Conservation (phyloP, 2,797 vertebrate genomes). For the Leuciscus waleckii region DNA sequence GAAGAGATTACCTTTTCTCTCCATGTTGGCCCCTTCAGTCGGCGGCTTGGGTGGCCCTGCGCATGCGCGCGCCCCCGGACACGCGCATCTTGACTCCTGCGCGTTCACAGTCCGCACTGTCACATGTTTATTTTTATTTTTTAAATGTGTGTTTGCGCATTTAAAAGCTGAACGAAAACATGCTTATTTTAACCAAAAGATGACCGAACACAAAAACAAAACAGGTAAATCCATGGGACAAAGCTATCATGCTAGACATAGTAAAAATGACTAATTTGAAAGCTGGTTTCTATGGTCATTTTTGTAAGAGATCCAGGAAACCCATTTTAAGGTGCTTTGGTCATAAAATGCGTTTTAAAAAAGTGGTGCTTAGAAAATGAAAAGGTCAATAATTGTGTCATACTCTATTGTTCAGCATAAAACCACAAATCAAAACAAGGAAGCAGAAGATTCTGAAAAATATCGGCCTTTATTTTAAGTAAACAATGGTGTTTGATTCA, state of each 20-base stretch:
- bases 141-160: not conserved
- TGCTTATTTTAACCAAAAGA: not conserved
- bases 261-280: not conserved
- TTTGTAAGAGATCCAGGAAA: not conserved
- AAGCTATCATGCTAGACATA: not conserved
- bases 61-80: constrained; percentile 60
- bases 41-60: constrained; percentile 66
- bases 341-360: not conserved
- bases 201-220: not conserved
- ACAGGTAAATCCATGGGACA: not conserved
- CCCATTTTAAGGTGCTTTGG: not conserved
- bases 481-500: constrained; percentile 75
- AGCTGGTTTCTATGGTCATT: not conserved
- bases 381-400: not conserved
- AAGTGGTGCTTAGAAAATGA: not conserved
- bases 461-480: constrained; percentile 81
- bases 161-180: not conserved
- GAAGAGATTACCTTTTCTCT: constrained; percentile 83
- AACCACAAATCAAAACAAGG: constrained; percentile 1
- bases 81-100: constrained; percentile 15
- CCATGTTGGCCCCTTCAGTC: constrained; percentile 78
- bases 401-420: not conserved
- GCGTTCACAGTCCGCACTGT: not conserved
- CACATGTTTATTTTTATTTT: not conserved
- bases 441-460: constrained; percentile 73